Evolutionary conservation across 2,888 invertebrate genomes (phyloP).

Genomic region (Torymus aiolomorphi): DNA sequence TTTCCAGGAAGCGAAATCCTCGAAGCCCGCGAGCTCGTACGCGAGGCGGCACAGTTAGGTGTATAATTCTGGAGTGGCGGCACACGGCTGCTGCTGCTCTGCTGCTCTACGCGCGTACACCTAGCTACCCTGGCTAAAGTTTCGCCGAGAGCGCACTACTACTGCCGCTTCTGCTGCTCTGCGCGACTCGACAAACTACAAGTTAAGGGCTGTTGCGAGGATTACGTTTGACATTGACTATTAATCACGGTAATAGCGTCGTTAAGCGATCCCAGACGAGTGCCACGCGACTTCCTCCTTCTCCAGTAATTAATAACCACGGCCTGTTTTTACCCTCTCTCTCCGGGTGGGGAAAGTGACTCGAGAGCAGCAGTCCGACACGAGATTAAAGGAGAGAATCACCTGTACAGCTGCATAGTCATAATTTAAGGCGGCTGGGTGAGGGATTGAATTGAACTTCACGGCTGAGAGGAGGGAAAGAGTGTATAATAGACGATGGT

Average conservation of each 20-base stretch:
- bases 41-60: not conserved
- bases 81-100: too few species aligned
- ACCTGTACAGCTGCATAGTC: too few species aligned
- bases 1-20: constrained; percentile 19
- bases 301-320: constrained; percentile 44
- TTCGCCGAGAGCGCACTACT: constrained; percentile 5
- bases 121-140: constrained; percentile 1
- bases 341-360: not conserved
- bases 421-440: too few species aligned
- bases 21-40: constrained; percentile 9
- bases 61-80: constrained; percentile 19
- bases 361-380: too few species aligned
- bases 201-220: constrained; percentile 42
- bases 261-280: constrained; percentile 48
- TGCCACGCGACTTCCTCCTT: not conserved
- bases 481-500: too few species aligned
- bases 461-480: too few species aligned
- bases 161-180: too few species aligned
- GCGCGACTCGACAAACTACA: constrained; percentile 35
- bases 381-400: not conserved
- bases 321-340: not conserved
- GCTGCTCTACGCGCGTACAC: too few species aligned
- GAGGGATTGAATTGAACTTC: too few species aligned
- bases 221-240: constrained; percentile 53
- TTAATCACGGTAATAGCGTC: constrained; percentile 54